phyloP scores from a whole-genome alignment of 1,140 invertebrate species.

The Brachionus koreanus region DNA sequence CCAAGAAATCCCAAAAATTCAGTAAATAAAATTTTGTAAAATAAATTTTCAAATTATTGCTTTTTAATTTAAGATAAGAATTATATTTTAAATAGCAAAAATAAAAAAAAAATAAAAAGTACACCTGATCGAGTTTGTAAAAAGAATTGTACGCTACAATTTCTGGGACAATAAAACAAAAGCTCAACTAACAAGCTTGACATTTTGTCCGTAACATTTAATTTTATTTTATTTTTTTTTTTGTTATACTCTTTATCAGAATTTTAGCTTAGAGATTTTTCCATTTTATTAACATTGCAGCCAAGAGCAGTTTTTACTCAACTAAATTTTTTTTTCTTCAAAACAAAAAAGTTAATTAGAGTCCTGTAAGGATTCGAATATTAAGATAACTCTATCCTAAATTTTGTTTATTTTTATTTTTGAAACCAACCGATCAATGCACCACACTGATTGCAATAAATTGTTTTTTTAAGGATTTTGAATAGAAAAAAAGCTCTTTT shows the following conservation, averaged over 20 bases:
- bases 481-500: neutral
- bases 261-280: neutral
- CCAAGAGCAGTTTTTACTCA: neutral
- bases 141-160: neutral
- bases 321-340: neutral
- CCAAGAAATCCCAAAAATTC: neutral
- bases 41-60: neutral
- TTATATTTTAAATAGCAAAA: neutral
- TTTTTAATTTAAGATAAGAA: neutral
- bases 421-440: neutral
- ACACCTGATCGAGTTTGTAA: neutral
- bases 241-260: neutral
- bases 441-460: neutral
- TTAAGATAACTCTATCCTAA: neutral
- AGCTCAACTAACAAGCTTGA: constrained; percentile 9
- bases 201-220: constrained; percentile 9
- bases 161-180: neutral
- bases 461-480: neutral
- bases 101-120: neutral
- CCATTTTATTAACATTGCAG: neutral
- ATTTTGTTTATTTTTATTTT: neutral
- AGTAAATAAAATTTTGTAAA: neutral
- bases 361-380: constrained; percentile 5
- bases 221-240: neutral
- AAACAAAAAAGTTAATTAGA: neutral